Evolutionary conservation across 2,888 invertebrate genomes (phyloP), one percentile per base, ranked within the genome.

Genomic region (Volucella inflata): DNA sequence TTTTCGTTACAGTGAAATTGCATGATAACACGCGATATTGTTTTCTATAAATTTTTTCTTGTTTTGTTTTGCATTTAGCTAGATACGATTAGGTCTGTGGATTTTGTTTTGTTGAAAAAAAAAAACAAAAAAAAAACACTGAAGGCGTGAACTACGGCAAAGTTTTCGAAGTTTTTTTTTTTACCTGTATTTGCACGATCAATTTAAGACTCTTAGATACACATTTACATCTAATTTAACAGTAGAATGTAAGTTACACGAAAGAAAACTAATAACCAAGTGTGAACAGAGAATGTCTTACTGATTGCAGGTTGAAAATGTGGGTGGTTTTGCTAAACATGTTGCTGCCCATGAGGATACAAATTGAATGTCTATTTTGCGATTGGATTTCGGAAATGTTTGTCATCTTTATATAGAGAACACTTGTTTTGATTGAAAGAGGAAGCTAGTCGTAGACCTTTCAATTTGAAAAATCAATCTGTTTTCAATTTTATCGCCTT

Each of bases 1-100:
- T 84, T 80, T 71, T 46, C 50, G n/a, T 59, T 90, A 90, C 89
- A 90, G 88, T 89, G 89, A 90, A 91, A 91, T 92, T 91, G 91
- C 91, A 91, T 91, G 91, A 90, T 90, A 88, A 88, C 91, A 91
- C 91, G 91, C 91, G 90, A 90, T 87, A 78, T 89, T 88, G 88
- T 68, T 78, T 80, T 74, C 17, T 59, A 71, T 78, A 30, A 6
- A 30, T 30, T 30, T 30, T 30, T 30, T 30, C 6, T 30, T 1
- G 4, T 30, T 30, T 30, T 6, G 6, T 30, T 30, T 78, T 87
- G 67, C 71, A 57, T 62, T 51, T 11, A 51, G 53, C 16, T 40
- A 16, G 30, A 30, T 30, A 30, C 30, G 30, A 30, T 30, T 30
- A 30, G 46, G 38, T n/a, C 12, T 1, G 42, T 21, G 2, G 10